These are phyloP conservation scores for Palaemon carinicauda DNA, from an alignment of 1,140 invertebrate genomes.

Conservation along the genomic window DNA sequence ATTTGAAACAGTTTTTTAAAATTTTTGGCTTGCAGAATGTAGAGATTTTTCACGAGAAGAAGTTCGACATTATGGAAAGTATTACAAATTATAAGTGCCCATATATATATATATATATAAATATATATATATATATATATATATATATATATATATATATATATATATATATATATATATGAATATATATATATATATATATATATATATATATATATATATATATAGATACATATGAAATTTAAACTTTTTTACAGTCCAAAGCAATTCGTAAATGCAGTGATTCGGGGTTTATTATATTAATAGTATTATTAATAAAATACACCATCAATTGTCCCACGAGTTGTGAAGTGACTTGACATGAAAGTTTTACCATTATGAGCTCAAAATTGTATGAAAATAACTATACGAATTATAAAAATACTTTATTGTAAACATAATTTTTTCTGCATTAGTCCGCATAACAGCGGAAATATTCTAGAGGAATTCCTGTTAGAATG, in stretches of 20 bases:
- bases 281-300: not conserved
- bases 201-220: conserved; percentile 9
- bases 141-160: conserved; percentile 9
- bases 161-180: conserved; percentile 9
- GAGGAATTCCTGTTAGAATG: too few relatives aligned
- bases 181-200: conserved; percentile 1
- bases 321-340: too few relatives aligned
- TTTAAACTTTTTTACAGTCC: not conserved
- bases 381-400: not conserved
- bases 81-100: too few relatives aligned
- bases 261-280: not conserved
- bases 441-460: too few relatives aligned
- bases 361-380: not conserved
- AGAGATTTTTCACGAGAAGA: too few relatives aligned
- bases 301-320: too few relatives aligned
- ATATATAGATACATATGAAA: not conserved
- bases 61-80: too few relatives aligned
- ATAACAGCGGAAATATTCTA: too few relatives aligned
- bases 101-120: conserved; percentile 5
- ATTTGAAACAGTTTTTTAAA: too few relatives aligned
- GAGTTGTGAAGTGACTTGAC: not conserved
- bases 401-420: too few relatives aligned
- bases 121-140: conserved; percentile 9
- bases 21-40: too few relatives aligned
- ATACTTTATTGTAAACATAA: too few relatives aligned